Base-by-base conservation (phyloP, 2,113 vertebrate genomes). In the Coreoperca whiteheadi region DNA sequence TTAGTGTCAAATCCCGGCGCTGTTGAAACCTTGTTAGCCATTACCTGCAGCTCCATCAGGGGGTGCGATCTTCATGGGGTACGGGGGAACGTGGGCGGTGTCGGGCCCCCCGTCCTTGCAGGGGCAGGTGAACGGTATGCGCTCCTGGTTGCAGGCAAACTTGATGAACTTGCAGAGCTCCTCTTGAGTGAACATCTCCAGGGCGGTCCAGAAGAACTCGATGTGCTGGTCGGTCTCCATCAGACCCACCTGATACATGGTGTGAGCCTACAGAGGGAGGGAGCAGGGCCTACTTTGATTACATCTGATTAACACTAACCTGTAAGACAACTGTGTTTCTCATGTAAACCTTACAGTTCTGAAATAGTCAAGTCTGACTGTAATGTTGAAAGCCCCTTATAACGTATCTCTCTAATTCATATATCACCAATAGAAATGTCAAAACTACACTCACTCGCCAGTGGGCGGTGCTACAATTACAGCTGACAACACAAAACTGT, bases 81-180 rank as follows among this genome's bases (percentile, higher is more conserved):
- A 99, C 0, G 98, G 98, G 1, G 98, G 98, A 14, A 99, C 98
- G 0, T 99, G 98, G 71, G 98, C 98, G 0, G 98, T 99, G 90
- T 99, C 98, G 0, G 97, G 98, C 2, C 98, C 98, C 0, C 98
- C 98, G 0, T 99, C 98, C 83, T 98, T 99, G 93, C 98, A 99
- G 2, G 98, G 98, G 56, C 98, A 99, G 53, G 98, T 99, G 92
- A 99, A 99, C 0, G 98, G 98, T 88, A 99, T 98, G 30, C 98
- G 96, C 60, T 99, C 98, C 94, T 99, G 98, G 93, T 99, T 99
- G 87, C 98, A 99, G 86, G 98, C 97, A 0, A 99, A 99, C 94
- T 99, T 99, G 72, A 99, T 98, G 95, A 99, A 99, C 92, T 98
- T 99, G 95, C 98, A 99, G 77, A 99, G 97, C 91, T 99, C 98